phyloP scores from a whole-genome alignment of 2,888 invertebrate species.

The Timema cristinae region DNA sequence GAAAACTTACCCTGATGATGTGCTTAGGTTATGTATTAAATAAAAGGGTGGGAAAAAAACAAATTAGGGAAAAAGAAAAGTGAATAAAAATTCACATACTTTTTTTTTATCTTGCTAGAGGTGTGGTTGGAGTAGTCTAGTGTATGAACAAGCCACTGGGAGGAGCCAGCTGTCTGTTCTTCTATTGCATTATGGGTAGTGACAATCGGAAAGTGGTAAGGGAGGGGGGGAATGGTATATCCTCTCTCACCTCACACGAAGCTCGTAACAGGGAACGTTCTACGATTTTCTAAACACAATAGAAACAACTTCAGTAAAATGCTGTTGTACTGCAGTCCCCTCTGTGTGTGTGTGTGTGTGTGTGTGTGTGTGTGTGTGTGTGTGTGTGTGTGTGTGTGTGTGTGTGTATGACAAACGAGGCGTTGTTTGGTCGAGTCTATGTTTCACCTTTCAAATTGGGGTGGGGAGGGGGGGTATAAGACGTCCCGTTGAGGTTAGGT shows the following conservation, averaged over 20 bases:
- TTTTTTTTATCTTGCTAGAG: constrained; percentile 18
- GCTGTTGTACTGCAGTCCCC: too few species aligned
- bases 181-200: constrained; percentile 12
- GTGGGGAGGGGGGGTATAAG: too few species aligned
- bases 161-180: constrained; percentile 22
- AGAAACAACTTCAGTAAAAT: not conserved
- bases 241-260: constrained; percentile 7
- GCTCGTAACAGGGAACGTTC: not conserved
- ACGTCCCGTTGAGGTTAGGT: too few species aligned
- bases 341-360: too few species aligned
- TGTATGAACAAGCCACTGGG: constrained; percentile 22
- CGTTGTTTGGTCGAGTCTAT: too few species aligned
- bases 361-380: too few species aligned
- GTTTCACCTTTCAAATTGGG: too few species aligned
- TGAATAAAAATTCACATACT: too few species aligned
- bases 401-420: too few species aligned
- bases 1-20: not conserved
- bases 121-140: constrained; percentile 21
- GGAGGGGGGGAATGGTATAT: too few species aligned
- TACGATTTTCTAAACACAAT: not conserved
- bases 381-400: too few species aligned
- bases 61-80: constrained; percentile 9
- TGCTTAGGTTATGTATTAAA: constrained; percentile 5
- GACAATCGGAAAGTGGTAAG: too few species aligned
- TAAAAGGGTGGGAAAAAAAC: not conserved